Evolutionary conservation across 1,140 invertebrate species (phyloP).

Genomic region (Bemisia tabaci): DNA sequence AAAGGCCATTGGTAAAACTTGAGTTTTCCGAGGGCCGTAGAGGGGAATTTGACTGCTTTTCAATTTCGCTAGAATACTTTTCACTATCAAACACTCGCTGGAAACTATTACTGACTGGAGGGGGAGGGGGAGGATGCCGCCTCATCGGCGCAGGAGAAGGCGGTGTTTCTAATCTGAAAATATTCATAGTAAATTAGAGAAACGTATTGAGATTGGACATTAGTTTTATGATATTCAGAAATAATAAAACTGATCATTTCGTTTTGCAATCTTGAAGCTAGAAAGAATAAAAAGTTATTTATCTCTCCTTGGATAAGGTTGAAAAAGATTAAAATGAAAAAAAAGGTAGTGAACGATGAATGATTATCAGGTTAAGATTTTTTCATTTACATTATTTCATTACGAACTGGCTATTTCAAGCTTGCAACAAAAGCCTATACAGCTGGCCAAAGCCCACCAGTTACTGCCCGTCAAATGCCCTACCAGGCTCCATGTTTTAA

Average conservation of each 20-base stretch:
- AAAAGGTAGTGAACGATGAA: conserved; percentile 3
- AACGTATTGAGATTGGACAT: neutral
- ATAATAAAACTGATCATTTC: neutral
- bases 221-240: neutral
- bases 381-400: conserved; percentile 16
- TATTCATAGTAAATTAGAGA: conserved; percentile 3
- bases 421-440: no score
- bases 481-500: no score
- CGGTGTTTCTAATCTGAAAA: conserved; percentile 20
- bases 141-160: conserved; percentile 21
- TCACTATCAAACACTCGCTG: conserved; percentile 9
- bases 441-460: no score
- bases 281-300: neutral
- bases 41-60: conserved; percentile 21
- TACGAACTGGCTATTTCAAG: conserved; percentile 1
- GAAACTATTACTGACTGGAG: conserved; percentile 14
- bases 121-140: conserved; percentile 21
- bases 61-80: conserved; percentile 3
- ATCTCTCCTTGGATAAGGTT: neutral
- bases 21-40: conserved; percentile 23
- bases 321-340: neutral
- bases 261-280: neutral
- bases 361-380: neutral
- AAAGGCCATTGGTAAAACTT: conserved; percentile 2
- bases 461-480: no score